phyloP scores from a whole-genome alignment of 2,113 vertebrate species.

The Ciconia stormi region DNA sequence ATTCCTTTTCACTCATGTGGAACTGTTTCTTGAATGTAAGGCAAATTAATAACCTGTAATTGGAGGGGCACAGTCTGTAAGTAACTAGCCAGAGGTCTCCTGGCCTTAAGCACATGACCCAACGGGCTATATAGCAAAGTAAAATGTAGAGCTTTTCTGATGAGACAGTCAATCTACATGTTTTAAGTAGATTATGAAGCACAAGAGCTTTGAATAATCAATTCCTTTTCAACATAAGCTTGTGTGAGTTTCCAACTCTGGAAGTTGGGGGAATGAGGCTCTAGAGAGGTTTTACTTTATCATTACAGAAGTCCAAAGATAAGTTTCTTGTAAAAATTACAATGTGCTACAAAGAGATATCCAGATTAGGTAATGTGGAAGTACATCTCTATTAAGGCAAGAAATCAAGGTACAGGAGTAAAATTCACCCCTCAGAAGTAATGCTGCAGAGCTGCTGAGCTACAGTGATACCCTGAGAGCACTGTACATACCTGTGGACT shows the following conservation, averaged over 20 bases:
- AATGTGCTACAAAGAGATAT: background rate
- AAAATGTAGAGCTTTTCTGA: conserved; percentile 50
- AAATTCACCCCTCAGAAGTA: background rate
- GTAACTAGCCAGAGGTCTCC: conserved; percentile 25
- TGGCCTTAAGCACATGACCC: conserved; percentile 50
- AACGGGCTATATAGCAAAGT: background rate
- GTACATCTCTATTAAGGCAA: conserved; percentile 8
- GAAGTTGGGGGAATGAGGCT: conserved; percentile 38
- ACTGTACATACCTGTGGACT: background rate
- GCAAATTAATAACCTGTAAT: conserved; percentile 62
- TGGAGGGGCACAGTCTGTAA: conserved; percentile 23
- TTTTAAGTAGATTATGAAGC: conserved; percentile 67
- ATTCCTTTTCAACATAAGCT: conserved; percentile 57
- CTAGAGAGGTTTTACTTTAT: conserved; percentile 55
- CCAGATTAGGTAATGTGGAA: background rate
- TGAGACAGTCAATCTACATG: conserved; percentile 50
- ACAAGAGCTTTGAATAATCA: conserved; percentile 54
- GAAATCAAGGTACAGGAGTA: background rate
- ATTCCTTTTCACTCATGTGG: conserved; percentile 47
- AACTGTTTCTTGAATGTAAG: conserved; percentile 45
- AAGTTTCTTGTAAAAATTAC: conserved; percentile 48
- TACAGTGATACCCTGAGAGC: background rate
- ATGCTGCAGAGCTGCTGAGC: background rate
- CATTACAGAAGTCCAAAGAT: conserved; percentile 44
- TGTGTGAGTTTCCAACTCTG: conserved; percentile 37